phyloP scores from a whole-genome alignment of 2,888 invertebrate species.

The Drosophila affinis region DNA sequence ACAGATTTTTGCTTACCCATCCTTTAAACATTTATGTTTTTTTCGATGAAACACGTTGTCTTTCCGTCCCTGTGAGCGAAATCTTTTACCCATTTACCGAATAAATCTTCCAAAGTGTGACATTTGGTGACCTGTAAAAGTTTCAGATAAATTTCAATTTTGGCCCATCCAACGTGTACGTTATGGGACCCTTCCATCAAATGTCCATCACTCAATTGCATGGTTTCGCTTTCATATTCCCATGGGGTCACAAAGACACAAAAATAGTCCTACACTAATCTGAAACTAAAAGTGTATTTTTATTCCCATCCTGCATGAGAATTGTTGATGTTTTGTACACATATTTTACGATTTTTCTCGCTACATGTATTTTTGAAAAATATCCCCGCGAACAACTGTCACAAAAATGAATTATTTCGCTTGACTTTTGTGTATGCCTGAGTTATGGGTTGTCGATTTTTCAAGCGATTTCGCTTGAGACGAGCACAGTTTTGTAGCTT shows the following conservation, averaged over 20 bases:
- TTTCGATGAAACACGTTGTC: no score
- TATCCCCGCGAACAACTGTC: not conserved
- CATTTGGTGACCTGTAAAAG: no score
- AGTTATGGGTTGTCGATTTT: constrained; percentile 12
- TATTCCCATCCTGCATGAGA: constrained; percentile 1
- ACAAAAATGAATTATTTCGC: constrained; percentile 35
- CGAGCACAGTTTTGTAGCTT: not conserved
- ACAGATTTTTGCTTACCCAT: no score
- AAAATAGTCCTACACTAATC: not conserved
- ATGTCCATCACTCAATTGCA: constrained; percentile 48
- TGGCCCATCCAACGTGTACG: no score
- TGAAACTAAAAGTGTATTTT: constrained; percentile 9
- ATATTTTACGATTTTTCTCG: constrained; percentile 36
- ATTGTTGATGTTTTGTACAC: constrained; percentile 24
- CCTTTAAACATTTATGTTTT: no score
- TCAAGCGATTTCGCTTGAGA: constrained; percentile 12
- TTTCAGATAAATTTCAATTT: no score
- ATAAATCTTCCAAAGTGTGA: no score
- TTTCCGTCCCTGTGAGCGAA: no score
- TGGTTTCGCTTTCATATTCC: not conserved
- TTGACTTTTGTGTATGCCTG: constrained; percentile 3
- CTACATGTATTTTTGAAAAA: constrained; percentile 31
- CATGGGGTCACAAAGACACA: constrained; percentile 4
- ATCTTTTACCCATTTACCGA: no score
- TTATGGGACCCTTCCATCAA: constrained; percentile 49